Percentiles rank a stretch among this genome's conserved stretches.
Evolutionary conservation across 2,797 vertebrate species (phyloP).

Genomic region (Lithobates sylvaticus): DNA sequence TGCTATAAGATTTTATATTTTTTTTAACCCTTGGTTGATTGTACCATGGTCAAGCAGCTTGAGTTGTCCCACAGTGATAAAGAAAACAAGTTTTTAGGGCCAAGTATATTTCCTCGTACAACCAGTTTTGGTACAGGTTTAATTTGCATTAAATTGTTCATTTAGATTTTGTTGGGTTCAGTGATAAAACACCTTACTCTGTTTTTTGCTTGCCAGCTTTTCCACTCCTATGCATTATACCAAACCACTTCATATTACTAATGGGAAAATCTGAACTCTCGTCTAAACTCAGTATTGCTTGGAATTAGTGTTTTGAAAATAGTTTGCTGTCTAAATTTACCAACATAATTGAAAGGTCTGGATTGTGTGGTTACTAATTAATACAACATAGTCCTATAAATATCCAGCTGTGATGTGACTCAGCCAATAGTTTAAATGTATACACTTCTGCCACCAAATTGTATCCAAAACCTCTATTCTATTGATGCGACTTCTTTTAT

Average conservation of each 20-base stretch:
- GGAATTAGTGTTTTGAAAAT: slow-evolving; percentile 10
- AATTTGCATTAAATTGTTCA: slow-evolving; percentile 4
- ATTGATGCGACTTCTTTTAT: slow-evolving; percentile 14
- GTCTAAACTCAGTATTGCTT: slow-evolving; percentile 10
- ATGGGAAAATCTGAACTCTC: slow-evolving; percentile 23
- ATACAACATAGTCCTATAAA: slow-evolving; percentile 14
- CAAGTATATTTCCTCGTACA: neutral
- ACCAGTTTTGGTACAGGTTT: slow-evolving; percentile 16
- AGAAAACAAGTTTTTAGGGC: no score
- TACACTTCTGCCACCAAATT: slow-evolving; percentile 35
- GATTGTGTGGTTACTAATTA: slow-evolving; percentile 31
- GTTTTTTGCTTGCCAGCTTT: slow-evolving; percentile 45
- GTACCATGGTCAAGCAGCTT: neutral
- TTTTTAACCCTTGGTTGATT: neutral
- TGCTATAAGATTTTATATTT: neutral
- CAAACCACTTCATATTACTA: slow-evolving; percentile 37
- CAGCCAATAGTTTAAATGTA: neutral
- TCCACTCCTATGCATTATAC: slow-evolving; percentile 50
- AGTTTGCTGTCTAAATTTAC: slow-evolving; percentile 33
- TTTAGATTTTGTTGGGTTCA: slow-evolving; percentile 32
- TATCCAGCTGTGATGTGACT: slow-evolving; percentile 15
- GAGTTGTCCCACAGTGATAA: neutral
- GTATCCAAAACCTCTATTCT: slow-evolving; percentile 20
- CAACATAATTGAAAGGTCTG: slow-evolving; percentile 34
- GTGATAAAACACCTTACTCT: neutral